These are phyloP conservation scores for Erinaceus europaeus DNA, from an alignment of 2,113 vertebrate species.

Conservation along the genomic window DNA sequence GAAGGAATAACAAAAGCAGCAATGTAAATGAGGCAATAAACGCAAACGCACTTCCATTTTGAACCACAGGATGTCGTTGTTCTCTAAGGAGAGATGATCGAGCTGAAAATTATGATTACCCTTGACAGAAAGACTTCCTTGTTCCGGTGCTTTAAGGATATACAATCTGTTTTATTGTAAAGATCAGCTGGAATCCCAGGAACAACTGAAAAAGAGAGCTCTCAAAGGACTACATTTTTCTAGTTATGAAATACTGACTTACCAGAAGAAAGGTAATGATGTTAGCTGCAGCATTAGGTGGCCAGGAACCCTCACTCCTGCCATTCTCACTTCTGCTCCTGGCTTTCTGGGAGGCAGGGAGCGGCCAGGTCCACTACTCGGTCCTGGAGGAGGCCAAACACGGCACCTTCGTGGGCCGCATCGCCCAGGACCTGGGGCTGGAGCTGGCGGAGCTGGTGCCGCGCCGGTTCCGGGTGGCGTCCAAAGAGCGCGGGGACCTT, in stretches of 20 bases:
- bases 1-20: background rate
- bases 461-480: constrained; percentile 59
- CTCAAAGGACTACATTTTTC: background rate
- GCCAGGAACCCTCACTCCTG: background rate
- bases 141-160: constrained; percentile 9
- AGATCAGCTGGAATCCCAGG: background rate
- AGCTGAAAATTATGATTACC: background rate
- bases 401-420: constrained; percentile 77
- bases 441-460: constrained; percentile 73
- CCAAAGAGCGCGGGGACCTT: constrained; percentile 78
- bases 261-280: background rate
- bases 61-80: constrained; percentile 68
- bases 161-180: background rate
- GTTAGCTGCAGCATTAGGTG: background rate
- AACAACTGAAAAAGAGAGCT: background rate
- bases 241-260: background rate
- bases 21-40: background rate
- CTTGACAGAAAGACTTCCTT: constrained; percentile 1
- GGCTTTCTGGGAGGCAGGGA: background rate
- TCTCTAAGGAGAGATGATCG: constrained; percentile 47
- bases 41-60: constrained; percentile 42
- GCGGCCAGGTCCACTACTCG: constrained; percentile 80
- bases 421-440: constrained; percentile 78
- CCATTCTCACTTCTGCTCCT: constrained; percentile 45
- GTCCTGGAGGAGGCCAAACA: constrained; percentile 79